Evolutionary conservation across 2,797 vertebrate species (phyloP).

Genomic region (Cossypha heuglini): DNA sequence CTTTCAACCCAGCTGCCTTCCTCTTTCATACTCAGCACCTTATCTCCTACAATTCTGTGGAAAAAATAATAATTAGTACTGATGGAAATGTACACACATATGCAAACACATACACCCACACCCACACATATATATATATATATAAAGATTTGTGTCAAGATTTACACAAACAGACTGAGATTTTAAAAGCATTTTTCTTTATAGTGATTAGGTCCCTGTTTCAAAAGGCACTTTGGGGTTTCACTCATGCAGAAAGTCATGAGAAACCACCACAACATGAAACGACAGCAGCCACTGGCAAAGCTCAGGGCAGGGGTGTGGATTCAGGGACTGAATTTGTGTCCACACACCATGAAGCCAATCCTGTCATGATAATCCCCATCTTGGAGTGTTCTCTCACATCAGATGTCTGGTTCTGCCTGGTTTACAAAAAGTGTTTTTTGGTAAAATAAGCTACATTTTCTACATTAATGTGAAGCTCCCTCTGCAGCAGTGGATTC

Average conservation of each 20-base stretch:
- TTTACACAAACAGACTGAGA: neutral
- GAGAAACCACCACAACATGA: neutral
- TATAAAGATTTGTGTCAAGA: neutral
- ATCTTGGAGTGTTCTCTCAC: neutral
- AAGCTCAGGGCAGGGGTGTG: neutral
- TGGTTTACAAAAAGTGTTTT: neutral
- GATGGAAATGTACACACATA: neutral
- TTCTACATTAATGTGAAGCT: neutral
- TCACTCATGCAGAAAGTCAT: fast-evolving
- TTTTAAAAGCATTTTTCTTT: neutral
- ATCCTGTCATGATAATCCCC: neutral
- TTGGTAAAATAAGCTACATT: neutral
- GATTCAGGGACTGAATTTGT: neutral
- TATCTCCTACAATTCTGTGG: neutral
- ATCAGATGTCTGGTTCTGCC: neutral
- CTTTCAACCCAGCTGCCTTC: neutral
- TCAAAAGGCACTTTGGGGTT: neutral
- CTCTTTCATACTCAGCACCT: neutral
- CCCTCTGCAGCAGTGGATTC: neutral
- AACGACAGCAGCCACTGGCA: neutral
- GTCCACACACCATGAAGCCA: neutral
- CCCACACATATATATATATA: no score
- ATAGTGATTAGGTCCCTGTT: neutral
- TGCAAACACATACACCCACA: no score
- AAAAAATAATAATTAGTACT: neutral